Evolutionary conservation across 2,113 vertebrate genomes (phyloP).

Genomic region (Hyla sarda): DNA sequence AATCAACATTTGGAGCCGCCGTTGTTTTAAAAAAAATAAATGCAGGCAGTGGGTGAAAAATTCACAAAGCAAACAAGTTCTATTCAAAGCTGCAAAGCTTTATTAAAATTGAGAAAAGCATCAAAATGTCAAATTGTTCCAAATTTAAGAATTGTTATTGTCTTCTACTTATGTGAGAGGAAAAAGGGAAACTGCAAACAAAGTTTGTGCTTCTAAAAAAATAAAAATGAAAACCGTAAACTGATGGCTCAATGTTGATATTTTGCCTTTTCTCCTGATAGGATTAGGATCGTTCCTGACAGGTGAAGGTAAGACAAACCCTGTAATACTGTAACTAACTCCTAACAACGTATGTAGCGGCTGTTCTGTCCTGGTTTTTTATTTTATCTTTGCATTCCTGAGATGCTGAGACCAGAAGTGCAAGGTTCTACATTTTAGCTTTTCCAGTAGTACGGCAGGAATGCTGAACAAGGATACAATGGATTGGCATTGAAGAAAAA

Average conservation of each 20-base stretch:
- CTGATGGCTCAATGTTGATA: constrained; percentile 11
- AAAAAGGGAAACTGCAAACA: constrained; percentile 4
- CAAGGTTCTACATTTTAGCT: not conserved
- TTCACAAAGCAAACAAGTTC: not conserved
- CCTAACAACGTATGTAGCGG: no score
- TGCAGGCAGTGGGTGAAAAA: not conserved
- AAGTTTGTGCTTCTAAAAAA: constrained; percentile 46
- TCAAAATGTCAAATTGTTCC: constrained; percentile 32
- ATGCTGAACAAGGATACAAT: not conserved
- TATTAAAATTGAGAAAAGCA: constrained; percentile 55
- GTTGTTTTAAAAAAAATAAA: no score
- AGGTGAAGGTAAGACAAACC: not conserved
- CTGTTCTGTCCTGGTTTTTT: not conserved
- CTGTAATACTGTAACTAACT: not conserved
- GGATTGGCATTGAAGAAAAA: not conserved
- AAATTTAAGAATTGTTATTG: constrained; percentile 26
- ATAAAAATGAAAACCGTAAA: constrained; percentile 9
- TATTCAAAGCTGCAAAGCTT: constrained; percentile 55
- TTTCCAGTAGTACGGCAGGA: not conserved
- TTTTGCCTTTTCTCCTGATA: not conserved
- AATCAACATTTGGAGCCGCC: no score
- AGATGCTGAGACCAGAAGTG: not conserved
- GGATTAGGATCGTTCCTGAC: constrained; percentile 1
- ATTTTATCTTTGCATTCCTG: constrained; percentile 28
- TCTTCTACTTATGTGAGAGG: not conserved